Evolutionary conservation across 2,113 vertebrate genomes (phyloP).

Genomic region (Capricornis sumatraensis): DNA sequence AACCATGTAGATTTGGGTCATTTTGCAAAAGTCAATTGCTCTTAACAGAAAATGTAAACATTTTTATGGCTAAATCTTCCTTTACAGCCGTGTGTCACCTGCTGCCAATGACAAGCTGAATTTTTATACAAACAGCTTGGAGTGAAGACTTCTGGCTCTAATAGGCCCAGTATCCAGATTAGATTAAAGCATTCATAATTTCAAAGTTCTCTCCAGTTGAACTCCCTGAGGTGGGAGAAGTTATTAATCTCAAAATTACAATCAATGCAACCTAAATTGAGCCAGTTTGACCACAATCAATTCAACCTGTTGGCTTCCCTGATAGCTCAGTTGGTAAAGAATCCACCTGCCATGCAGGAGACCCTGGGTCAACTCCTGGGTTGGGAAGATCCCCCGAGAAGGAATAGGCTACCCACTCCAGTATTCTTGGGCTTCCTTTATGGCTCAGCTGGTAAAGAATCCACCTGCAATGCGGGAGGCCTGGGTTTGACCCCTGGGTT

Average conservation of each 20-base stretch:
- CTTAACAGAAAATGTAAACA: not conserved
- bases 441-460: not conserved
- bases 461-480: accelerated
- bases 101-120: not conserved
- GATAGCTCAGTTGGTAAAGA: not conserved
- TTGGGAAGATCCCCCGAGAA: not conserved
- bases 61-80: not conserved
- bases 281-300: not conserved
- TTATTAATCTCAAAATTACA: conserved; percentile 44
- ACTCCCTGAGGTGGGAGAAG: not conserved
- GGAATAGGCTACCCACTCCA: not conserved
- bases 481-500: not conserved
- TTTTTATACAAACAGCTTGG: not conserved
- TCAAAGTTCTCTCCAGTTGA: not conserved
- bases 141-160: not conserved
- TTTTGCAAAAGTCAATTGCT: not conserved
- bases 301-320: not conserved
- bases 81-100: not conserved
- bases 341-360: not conserved
- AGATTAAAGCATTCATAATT: not conserved
- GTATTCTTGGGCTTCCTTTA: not conserved
- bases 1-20: not conserved
- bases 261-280: not conserved
- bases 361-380: not conserved
- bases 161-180: not conserved